These are phyloP conservation scores for Ctenodactylus gundi DNA, from an alignment of 2,113 vertebrate genomes.

Conservation along the genomic window DNA sequence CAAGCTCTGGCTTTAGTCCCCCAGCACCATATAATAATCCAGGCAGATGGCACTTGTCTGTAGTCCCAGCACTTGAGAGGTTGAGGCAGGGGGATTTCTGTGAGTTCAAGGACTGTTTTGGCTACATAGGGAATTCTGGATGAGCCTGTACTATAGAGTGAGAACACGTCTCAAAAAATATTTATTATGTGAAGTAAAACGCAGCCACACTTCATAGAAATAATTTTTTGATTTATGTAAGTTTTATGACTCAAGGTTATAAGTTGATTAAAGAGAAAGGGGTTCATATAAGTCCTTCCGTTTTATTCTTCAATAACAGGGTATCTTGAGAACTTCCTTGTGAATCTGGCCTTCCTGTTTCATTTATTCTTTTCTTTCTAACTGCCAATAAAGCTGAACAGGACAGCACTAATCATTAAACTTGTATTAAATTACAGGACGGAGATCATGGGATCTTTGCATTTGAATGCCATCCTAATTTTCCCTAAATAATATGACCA, in stretches of 20 bases:
- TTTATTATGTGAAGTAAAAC: neutral
- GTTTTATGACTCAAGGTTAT: neutral
- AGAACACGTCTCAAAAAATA: too few species aligned
- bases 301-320: neutral
- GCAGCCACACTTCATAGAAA: neutral
- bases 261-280: neutral
- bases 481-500: slow-evolving; percentile 10
- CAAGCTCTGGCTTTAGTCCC: too few species aligned
- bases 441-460: neutral
- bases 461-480: slow-evolving; percentile 25
- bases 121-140: too few species aligned
- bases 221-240: neutral
- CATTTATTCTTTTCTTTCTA: neutral
- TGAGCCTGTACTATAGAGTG: too few species aligned
- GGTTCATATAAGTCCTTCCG: neutral
- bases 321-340: slow-evolving; percentile 1
- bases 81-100: too few species aligned
- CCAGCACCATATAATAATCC: too few species aligned
- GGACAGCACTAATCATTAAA: neutral
- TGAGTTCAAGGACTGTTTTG: too few species aligned
- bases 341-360: neutral
- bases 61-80: too few species aligned
- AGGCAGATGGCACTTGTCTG: too few species aligned
- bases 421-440: slow-evolving; percentile 7
- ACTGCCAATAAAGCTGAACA: neutral